Conservation (phyloP, 2,113 vertebrate species). For the Tinamus guttatus region DNA sequence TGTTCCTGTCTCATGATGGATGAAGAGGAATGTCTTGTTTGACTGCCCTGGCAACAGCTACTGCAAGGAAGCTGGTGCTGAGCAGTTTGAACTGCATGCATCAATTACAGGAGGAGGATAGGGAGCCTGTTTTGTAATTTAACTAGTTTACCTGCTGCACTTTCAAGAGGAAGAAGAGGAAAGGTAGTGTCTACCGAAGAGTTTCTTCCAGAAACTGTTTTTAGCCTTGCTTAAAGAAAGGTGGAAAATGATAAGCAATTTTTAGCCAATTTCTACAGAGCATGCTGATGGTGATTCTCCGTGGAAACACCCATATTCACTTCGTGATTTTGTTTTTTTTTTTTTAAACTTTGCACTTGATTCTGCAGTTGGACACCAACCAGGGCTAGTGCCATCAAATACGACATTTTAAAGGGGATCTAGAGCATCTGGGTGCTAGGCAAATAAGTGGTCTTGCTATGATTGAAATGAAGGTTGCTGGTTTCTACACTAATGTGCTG, state of each 20-base stretch:
- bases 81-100: background rate
- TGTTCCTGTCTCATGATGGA: background rate
- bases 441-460: background rate
- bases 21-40: background rate
- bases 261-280: background rate
- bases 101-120: background rate
- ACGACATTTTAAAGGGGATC: background rate
- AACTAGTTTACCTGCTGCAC: background rate
- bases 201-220: slow-evolving; percentile 10
- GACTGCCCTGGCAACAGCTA: background rate
- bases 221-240: background rate
- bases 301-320: background rate
- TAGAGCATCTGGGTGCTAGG: background rate
- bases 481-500: background rate
- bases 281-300: background rate
- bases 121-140: background rate
- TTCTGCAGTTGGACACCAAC: background rate
- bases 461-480: background rate
- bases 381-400: background rate
- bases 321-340: background rate
- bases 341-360: background rate
- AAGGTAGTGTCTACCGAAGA: background rate
- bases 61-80: background rate
- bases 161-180: background rate
- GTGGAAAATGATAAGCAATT: background rate